A percentile compares a stretch with the other conserved stretches of the same genome.
Evolutionary conservation across 2,113 vertebrate genomes (phyloP).

Genomic region (Sapayoa aenigma): DNA sequence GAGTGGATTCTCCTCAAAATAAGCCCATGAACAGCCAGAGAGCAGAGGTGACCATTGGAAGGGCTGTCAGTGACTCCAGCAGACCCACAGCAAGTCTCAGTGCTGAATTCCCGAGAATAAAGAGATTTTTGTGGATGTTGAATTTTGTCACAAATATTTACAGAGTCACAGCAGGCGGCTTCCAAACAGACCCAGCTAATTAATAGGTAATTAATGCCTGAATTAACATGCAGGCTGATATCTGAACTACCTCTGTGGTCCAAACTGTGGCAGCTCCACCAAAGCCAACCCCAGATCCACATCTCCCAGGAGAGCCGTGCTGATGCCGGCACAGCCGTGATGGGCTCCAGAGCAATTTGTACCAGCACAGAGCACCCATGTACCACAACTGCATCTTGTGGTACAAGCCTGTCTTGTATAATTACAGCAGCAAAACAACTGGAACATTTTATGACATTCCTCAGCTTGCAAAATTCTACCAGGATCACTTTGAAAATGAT

Average conservation of each 20-base stretch:
- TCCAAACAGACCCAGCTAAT: background rate
- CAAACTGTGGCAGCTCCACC: background rate
- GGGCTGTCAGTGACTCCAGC: background rate
- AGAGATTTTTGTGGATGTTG: background rate
- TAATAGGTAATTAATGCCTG: background rate
- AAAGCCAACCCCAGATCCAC: background rate
- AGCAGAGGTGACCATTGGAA: background rate
- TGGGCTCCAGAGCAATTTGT: background rate
- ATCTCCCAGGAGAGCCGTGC: background rate
- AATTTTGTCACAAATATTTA: background rate
- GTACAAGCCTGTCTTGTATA: background rate
- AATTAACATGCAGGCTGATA: background rate
- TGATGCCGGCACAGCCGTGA: rapidly evolving
- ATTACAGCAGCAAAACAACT: background rate
- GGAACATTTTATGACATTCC: background rate
- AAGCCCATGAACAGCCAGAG: background rate
- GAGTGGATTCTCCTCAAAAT: background rate
- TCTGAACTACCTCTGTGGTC: background rate
- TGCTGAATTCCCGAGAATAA: background rate
- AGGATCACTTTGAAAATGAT: background rate
- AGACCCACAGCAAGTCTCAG: background rate
- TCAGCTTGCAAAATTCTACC: background rate
- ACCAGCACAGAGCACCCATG: background rate
- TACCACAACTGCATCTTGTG: background rate
- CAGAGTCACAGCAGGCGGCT: rapidly evolving